Base-by-base conservation (phyloP, 2,888 invertebrate genomes). In the Dicycla oo region DNA sequence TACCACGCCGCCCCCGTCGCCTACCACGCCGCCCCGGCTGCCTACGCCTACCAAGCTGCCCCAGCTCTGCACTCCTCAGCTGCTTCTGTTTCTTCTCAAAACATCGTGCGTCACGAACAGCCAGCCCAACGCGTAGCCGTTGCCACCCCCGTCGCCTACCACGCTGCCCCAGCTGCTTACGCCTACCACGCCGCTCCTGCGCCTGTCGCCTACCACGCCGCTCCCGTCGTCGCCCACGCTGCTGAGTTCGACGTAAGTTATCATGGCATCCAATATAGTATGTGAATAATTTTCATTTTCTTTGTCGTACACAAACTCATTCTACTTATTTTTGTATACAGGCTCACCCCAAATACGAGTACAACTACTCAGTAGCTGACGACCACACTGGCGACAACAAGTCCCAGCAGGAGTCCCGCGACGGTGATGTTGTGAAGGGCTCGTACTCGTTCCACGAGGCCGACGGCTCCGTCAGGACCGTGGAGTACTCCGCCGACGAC, bases 381-480 rank as follows among this genome's bases (percentile, higher is more conserved):
- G 91, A 94, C 26, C 96, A 96, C 90, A 96, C 96, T 88, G 96
- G 96, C 57, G 97, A 97, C 92, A 93, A 95, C 91, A 96, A 96
- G 92, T 93, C 94, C 75, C 96, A 96, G 90, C 95, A 96, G 78
- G 97, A 97, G 88, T 86, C 88, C 76, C 93, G 95, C 80, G 96
- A 96, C 83, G 96, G 96, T 57, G 96, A 96, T 84, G 95, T 93
- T 2, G 96, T 96, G 80, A 95, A 95, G 88, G 96, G 96, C 84
- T 93, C 94, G 18, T 96, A 96, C 94, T 95, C 96, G n/a, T 91
- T 96, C 85, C 94, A 95, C 78, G 96, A 96, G 87, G 95, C 96
- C 63, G 96, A 96, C 87, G 96, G 96, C 87, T 96, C 96, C 90
- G 88, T 95, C 89, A 93, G 96, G 82, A 96, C 95, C 79, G 96